Base-by-base conservation (phyloP, 2,888 invertebrate species). In the Tenthredo mesomela region DNA sequence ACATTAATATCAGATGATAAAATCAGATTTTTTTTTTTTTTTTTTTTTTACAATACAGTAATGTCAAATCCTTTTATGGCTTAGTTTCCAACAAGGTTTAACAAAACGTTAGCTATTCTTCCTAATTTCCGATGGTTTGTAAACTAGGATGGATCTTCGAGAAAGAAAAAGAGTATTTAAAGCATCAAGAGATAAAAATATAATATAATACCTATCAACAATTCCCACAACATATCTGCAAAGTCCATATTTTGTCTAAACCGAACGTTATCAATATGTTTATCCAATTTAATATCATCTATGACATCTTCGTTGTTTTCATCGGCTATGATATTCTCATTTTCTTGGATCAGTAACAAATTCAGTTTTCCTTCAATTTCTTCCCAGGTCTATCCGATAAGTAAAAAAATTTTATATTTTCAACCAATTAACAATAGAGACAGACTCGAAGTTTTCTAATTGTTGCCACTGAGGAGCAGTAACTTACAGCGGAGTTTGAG, bases 201-300 rank as follows among this genome's bases (percentile, higher is more conserved):
- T 18, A 61, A 40, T 18, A 61, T 40, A 54, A 85, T 83, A 54
- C 87, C 73, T 65, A 84, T 87, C 33, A 89, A 58, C n/a, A 89
- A 80, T 54, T 85, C 87, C 91, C 91, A 91, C 15, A 91, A 86
- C n/a, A 85, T 40, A 84, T 91, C 91, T 18, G 89, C 89, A 82
- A 91, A 90, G 85, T 91, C 90, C 83, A 86, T 71, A 84, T 91
- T 89, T 54, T 88, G 85, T 40, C 91, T 87, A 25, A 82, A 84
- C 15, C 85, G 84, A n/a, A 90, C 77, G 82, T 87, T 87, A 43
- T 87, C 84, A 33, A 91, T n/a, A 80, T 86, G 85, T 71, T 88
- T 85, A 47, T 83, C 25, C 29, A 91, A 67, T 84, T 86, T 89
- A 21, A 86, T 65, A 29, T 86, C 86, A 33, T 89, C 88, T 15